Conservation (phyloP, 2,888 invertebrate genomes). For the Fissipunctia ypsillon region DNA sequence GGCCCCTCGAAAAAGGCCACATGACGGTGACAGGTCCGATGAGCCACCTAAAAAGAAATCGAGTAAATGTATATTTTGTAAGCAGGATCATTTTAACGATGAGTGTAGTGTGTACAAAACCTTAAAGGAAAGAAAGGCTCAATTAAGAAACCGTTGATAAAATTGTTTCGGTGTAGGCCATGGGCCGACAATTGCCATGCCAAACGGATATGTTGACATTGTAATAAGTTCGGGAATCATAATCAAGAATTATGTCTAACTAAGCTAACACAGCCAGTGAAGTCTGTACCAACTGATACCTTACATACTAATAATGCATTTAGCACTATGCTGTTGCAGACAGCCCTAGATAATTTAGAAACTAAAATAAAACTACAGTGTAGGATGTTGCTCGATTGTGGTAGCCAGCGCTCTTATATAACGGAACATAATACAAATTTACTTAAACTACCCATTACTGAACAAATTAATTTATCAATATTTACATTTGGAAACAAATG, state of each 20-base stretch:
- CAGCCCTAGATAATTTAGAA: not conserved
- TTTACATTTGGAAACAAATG: conserved; percentile 12
- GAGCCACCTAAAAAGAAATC: conserved; percentile 12
- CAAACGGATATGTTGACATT: conserved; percentile 9
- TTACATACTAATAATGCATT: not conserved
- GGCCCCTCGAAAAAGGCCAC: not conserved
- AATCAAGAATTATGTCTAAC: conserved; percentile 6
- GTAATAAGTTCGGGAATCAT: conserved; percentile 1
- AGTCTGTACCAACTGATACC: not conserved
- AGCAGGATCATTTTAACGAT: conserved; percentile 15
- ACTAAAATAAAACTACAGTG: not conserved
- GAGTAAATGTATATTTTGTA: conserved; percentile 2
- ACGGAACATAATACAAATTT: not conserved
- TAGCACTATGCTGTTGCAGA: conserved; percentile 1
- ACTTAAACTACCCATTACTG: conserved; percentile 5
- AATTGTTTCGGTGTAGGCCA: conserved; percentile 7
- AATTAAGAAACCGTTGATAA: conserved; percentile 4
- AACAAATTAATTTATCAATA: conserved; percentile 9
- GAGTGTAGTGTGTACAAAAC: conserved; percentile 5
- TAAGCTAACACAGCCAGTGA: not conserved
- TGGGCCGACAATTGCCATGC: not conserved
- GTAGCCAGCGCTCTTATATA: conserved; percentile 12
- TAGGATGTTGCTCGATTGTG: not conserved
- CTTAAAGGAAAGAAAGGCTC: conserved; percentile 1
- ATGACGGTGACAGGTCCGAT: conserved; percentile 5